phyloP scores from a whole-genome alignment of 2,113 vertebrate species.

The Excalfactoria chinensis region DNA sequence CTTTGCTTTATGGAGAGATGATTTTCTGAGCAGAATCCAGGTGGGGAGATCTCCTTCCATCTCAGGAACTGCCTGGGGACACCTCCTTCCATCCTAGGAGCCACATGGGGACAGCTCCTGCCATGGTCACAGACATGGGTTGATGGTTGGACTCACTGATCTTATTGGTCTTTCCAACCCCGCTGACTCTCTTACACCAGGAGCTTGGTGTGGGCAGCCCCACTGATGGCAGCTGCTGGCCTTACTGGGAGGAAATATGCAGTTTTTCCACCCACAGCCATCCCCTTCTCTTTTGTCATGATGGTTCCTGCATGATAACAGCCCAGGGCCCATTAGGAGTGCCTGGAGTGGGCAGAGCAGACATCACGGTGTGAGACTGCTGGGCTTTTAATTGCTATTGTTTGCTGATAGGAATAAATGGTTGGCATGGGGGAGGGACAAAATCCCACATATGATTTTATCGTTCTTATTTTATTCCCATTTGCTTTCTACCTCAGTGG shows the following conservation, averaged over 20 bases:
- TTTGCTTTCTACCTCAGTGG: background rate
- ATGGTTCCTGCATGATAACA: background rate
- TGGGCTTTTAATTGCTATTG: conserved; percentile 35
- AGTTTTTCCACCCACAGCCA: background rate
- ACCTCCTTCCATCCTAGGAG: background rate
- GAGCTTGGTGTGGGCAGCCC: background rate
- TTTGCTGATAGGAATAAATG: conserved; percentile 70
- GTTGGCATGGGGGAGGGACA: background rate
- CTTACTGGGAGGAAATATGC: background rate
- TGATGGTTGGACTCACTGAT: too few relatives aligned
- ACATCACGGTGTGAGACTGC: background rate
- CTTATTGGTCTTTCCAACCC: background rate
- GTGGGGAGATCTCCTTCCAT: background rate
- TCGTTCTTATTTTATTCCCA: background rate
- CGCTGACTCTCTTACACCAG: background rate
- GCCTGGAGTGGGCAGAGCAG: conserved; percentile 12
- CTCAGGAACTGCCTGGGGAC: background rate
- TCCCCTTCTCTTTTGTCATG: background rate
- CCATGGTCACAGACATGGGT: too few relatives aligned
- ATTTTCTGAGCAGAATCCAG: background rate
- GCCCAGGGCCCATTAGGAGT: conserved; percentile 17
- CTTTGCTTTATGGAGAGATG: background rate
- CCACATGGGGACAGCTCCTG: too few relatives aligned
- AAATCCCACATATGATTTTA: background rate
- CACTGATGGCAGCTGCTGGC: background rate